These are phyloP conservation scores for Drosophila kohkoa DNA, from an alignment of 1,140 invertebrate species.

Conservation along the genomic window DNA sequence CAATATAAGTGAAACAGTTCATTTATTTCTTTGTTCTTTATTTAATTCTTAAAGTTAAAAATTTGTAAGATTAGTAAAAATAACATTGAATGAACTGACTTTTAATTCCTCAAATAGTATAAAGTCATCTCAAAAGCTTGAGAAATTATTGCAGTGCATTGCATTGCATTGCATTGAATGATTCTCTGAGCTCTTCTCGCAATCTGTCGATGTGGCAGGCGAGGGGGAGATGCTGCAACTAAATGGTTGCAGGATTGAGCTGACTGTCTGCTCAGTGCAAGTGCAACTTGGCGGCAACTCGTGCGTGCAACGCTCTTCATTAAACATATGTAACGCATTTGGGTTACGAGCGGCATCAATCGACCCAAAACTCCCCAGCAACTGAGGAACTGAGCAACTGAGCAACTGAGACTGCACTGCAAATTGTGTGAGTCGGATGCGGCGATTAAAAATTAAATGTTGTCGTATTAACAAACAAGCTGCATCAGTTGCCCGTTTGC, in stretches of 20 bases:
- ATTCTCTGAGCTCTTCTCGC: background rate
- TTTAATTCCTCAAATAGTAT: too few species aligned
- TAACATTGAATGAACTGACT: too few species aligned
- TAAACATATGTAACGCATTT: constrained; percentile 75
- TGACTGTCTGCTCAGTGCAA: constrained; percentile 10
- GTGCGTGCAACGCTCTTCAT: constrained; percentile 70
- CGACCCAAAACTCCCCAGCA: background rate
- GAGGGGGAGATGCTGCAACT: background rate
- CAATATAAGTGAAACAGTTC: too few species aligned
- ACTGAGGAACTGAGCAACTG: background rate
- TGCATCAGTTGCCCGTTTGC: constrained; percentile 37
- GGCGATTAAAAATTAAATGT: constrained; percentile 81
- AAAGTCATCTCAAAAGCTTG: background rate
- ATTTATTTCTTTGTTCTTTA: too few species aligned
- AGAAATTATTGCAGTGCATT: constrained; percentile 11
- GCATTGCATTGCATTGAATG: background rate
- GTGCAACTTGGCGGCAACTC: constrained; percentile 34
- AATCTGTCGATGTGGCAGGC: constrained; percentile 6
- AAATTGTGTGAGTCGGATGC: constrained; percentile 59
- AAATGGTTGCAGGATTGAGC: constrained; percentile 13
- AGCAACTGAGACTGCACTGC: constrained; percentile 11
- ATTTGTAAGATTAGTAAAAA: too few species aligned
- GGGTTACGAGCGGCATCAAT: constrained; percentile 50
- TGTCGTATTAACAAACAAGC: constrained; percentile 80
- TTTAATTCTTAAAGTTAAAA: too few species aligned